Conservation (phyloP, 2,797 vertebrate genomes). For the Hapalemur alaotrensis region DNA sequence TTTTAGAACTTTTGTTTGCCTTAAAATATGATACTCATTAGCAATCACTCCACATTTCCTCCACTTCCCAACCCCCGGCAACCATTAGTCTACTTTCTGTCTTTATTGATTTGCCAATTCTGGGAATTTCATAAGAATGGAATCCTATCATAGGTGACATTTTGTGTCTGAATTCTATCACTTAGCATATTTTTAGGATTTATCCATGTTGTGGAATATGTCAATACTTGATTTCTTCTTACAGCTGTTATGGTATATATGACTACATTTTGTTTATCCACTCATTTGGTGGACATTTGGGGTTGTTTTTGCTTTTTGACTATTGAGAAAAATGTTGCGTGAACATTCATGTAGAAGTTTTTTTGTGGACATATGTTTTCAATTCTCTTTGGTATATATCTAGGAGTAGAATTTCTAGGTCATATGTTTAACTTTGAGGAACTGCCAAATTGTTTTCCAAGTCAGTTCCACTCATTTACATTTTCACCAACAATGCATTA, state of each 20-base stretch:
- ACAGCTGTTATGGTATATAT: background rate
- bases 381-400: background rate
- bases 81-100: background rate
- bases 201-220: background rate
- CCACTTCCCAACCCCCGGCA: background rate
- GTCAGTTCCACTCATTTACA: background rate
- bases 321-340: background rate
- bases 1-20: background rate
- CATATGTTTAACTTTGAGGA: background rate
- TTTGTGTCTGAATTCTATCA: background rate
- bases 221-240: background rate
- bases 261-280: background rate
- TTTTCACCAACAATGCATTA: background rate
- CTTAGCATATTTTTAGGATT: background rate
- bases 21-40: background rate
- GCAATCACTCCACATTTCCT: background rate
- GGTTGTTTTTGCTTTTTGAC: background rate
- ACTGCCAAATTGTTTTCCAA: background rate
- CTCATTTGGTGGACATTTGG: background rate
- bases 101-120: background rate
- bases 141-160: too few relatives aligned
- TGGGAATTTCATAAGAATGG: background rate
- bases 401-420: background rate
- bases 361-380: background rate
- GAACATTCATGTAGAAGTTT: background rate